Evolutionary conservation across 2,888 invertebrate genomes (phyloP).

Genomic region (Andrena fulva): DNA sequence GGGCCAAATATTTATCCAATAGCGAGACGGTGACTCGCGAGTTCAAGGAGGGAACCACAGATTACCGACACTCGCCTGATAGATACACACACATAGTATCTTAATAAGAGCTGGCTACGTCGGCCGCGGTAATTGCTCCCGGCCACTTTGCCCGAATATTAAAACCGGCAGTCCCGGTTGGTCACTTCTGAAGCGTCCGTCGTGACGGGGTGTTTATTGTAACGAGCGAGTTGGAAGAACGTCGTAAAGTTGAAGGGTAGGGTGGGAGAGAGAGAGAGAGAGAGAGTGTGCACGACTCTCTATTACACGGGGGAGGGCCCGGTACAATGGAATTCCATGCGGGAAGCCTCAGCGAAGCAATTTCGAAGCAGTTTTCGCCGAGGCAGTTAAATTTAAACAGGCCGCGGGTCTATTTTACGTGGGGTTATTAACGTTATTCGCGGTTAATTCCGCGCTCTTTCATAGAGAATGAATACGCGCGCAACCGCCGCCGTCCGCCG

Average conservation of each 20-base stretch:
- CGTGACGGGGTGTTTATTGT: constrained; percentile 71
- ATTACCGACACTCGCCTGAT: constrained; percentile 4
- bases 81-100: constrained; percentile 6
- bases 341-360: constrained; percentile 62
- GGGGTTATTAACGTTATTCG: constrained; percentile 68
- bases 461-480: constrained; percentile 40
- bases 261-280: constrained; percentile 15
- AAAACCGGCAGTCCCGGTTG: constrained; percentile 56
- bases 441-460: constrained; percentile 60
- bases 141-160: constrained; percentile 69
- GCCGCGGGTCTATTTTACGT: constrained; percentile 59
- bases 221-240: constrained; percentile 67
- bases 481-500: not conserved
- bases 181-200: constrained; percentile 67
- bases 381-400: constrained; percentile 68
- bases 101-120: constrained; percentile 57
- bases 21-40: not conserved
- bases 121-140: constrained; percentile 63
- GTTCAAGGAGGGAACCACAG: too few relatives aligned
- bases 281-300: constrained; percentile 33
- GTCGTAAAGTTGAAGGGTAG: constrained; percentile 70
- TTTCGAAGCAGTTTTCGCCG: constrained; percentile 65
- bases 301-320: constrained; percentile 54
- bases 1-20: too few relatives aligned
- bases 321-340: constrained; percentile 65